These are phyloP conservation scores for Ophion costatus DNA, from an alignment of 2,888 invertebrate genomes.

Conservation along the genomic window DNA sequence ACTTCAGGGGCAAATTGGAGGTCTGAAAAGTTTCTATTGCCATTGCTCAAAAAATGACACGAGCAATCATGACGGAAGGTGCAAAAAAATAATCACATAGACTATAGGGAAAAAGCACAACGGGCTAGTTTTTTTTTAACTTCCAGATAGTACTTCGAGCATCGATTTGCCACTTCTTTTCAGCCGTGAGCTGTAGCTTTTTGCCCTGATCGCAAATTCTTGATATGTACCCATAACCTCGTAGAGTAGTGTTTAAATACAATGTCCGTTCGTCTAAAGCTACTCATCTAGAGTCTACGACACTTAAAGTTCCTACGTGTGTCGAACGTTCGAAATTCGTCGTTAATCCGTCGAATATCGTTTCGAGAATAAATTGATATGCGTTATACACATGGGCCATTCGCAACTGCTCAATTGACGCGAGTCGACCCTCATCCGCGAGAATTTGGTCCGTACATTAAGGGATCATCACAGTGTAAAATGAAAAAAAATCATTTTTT, in stretches of 20 bases:
- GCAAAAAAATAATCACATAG: neutral
- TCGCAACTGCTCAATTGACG: neutral
- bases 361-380: constrained; percentile 40
- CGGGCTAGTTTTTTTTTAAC: neutral
- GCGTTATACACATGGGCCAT: constrained; percentile 21
- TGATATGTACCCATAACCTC: neutral
- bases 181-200: neutral
- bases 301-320: neutral
- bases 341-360: neutral
- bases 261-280: too few species aligned
- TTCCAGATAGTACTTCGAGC: neutral
- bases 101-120: neutral
- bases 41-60: neutral
- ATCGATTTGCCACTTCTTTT: neutral
- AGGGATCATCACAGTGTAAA: too few species aligned
- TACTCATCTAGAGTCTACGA: neutral
- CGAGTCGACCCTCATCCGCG: neutral
- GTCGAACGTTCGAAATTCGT: constrained; percentile 40
- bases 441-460: neutral
- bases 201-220: neutral
- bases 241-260: constrained; percentile 5
- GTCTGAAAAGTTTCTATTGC: neutral
- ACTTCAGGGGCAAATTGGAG: neutral
- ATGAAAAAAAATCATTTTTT: too few species aligned
- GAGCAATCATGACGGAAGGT: neutral